Evolutionary conservation across 2,888 invertebrate species (phyloP).

Genomic region (Geotrupes spiniger): DNA sequence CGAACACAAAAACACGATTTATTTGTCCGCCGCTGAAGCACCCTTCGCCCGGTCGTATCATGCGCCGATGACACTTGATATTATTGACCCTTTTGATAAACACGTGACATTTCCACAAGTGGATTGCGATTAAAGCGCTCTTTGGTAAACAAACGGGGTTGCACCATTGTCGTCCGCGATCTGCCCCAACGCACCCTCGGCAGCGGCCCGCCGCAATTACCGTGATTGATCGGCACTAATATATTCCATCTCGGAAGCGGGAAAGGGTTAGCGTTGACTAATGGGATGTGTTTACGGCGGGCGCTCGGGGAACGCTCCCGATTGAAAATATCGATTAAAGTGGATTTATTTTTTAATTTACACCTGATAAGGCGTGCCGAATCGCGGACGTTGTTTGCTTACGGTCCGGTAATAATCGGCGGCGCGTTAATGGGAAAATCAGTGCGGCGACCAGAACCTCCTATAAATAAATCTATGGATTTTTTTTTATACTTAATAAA

Average conservation of each 20-base stretch:
- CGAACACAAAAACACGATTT: too few species aligned
- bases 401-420: not conserved
- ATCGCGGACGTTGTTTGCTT: slow-evolving; percentile 22
- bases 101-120: slow-evolving; percentile 16
- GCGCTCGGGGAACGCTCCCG: not conserved
- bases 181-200: slow-evolving; percentile 2
- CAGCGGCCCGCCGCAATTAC: slow-evolving; percentile 4
- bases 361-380: slow-evolving; percentile 25
- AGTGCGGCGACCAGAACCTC: too few species aligned
- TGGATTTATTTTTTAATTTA: slow-evolving; percentile 24
- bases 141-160: slow-evolving; percentile 5
- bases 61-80: too few species aligned
- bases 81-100: too few species aligned
- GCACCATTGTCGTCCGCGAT: not conserved
- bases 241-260: slow-evolving; percentile 7
- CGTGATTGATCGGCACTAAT: slow-evolving; percentile 18
- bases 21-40: too few species aligned
- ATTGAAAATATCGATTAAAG: slow-evolving; percentile 21
- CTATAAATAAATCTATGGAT: too few species aligned
- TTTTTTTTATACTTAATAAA: too few species aligned
- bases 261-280: slow-evolving; percentile 19
- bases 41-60: too few species aligned
- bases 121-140: slow-evolving; percentile 9
- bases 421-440: too few species aligned
- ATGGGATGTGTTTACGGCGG: slow-evolving; percentile 14